Evolutionary conservation across 1,140 invertebrate genomes (phyloP).

Genomic region (Maniola jurtina): DNA sequence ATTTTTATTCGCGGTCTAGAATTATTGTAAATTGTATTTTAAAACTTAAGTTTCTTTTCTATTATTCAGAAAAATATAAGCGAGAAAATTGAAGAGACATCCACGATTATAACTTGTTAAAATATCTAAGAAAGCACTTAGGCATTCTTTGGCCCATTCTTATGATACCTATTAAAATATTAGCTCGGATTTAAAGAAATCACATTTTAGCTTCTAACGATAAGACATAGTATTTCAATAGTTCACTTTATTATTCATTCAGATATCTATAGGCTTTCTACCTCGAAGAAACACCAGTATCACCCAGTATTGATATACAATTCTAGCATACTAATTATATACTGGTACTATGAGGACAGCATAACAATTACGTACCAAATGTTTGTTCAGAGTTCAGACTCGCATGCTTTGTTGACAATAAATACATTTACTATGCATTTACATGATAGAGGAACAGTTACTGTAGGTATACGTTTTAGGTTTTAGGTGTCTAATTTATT

Average conservation of each 20-base stretch:
- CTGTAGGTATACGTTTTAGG: no score
- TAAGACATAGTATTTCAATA: not conserved
- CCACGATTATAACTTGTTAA: no score
- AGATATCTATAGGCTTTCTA: not conserved
- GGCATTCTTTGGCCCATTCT: no score
- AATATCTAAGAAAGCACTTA: no score
- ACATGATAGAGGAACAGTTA: not conserved
- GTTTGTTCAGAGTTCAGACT: slow-evolving; percentile 10
- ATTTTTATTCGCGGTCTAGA: not conserved
- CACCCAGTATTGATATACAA: not conserved
- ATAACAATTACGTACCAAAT: slow-evolving; percentile 10
- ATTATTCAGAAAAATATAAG: no score
- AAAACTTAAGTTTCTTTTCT: no score
- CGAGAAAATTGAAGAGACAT: no score
- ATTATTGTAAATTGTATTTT: no score
- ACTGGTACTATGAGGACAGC: not conserved
- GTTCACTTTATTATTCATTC: not conserved
- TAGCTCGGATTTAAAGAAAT: no score
- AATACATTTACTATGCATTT: not conserved
- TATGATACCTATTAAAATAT: no score
- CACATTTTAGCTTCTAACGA: no score
- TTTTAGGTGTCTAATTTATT: no score
- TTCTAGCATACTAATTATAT: slow-evolving; percentile 8
- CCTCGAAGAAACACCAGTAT: not conserved
- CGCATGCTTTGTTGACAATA: not conserved